Evolutionary conservation across 2,888 invertebrate species (phyloP), one percentile per base, ranked within the genome.

Genomic region (Encarsia formosa): DNA sequence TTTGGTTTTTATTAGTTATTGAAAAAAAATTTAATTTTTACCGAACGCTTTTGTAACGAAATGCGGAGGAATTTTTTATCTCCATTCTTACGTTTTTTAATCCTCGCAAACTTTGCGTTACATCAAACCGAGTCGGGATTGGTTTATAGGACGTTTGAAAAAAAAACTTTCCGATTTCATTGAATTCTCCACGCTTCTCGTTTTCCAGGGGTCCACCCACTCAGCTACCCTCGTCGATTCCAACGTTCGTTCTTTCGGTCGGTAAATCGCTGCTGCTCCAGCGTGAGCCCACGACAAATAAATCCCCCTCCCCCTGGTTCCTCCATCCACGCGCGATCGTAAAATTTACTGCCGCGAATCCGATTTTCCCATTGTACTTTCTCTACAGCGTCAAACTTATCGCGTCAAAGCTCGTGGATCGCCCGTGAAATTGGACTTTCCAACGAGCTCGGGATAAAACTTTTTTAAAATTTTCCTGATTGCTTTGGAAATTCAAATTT

Each of bases 331-430:
- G n/a, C 58, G 57, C 66, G 61, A 64, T 63, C 60, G 62, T 57
- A 56, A 61, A 66, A 67, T 66, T 64, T 63, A 67, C 61, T 58
- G 60, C 58, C 63, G 41, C 52, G 61, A 63, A 62, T 62, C 60
- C 57, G 54, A 51, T 56, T 65, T 55, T 64, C 61, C 63, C 56
- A 62, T 65, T 63, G 62, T 58, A 43, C 49, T 59, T 8, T 31
- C 51, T 32, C 40, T 15, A 38, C 18, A 31, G 49, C 44, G 49
- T 22, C 49, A 42, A 48, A 46, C 49, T 46, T 55, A 38, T 40
- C 39, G 50, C 37, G 47, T 26, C 31, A 31, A 35, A 35, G 24
- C 16, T 23, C 34, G 26, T 26, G 39, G 16, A 9, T 2, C 6
- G 40, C 6, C 26, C 26, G 46, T 54, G 26, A 26, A 26, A 26